phyloP scores from a whole-genome alignment of 1,140 invertebrate species.

The Bacillus rossius region DNA sequence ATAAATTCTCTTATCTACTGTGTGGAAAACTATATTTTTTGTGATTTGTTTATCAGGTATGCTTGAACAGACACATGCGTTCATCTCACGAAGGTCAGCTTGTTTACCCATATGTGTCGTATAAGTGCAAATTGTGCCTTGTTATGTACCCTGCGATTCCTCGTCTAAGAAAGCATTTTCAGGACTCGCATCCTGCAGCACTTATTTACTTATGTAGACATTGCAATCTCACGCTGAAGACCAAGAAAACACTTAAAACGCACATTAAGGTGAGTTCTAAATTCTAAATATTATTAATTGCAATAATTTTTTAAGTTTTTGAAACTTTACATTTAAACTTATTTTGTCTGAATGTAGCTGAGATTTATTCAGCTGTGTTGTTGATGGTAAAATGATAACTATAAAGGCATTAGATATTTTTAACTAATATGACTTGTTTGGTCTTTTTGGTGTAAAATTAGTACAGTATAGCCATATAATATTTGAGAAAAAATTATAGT shows the following conservation, averaged over 20 bases:
- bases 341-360: too few species aligned
- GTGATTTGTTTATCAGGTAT: constrained; percentile 9
- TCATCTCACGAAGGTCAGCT: constrained; percentile 6
- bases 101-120: constrained; percentile 7
- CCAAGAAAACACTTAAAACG: constrained; percentile 22
- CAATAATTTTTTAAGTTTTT: constrained; percentile 5
- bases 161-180: constrained; percentile 18
- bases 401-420: too few species aligned
- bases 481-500: too few species aligned
- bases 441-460: too few species aligned
- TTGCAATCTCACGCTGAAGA: constrained; percentile 22
- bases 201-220: constrained; percentile 22
- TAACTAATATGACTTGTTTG: too few species aligned
- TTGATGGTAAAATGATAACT: too few species aligned
- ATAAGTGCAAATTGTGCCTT: constrained; percentile 17
- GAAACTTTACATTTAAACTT: background rate
- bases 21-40: too few species aligned
- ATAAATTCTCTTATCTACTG: too few species aligned
- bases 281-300: too few species aligned
- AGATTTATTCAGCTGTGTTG: too few species aligned
- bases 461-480: too few species aligned
- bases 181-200: constrained; percentile 12
- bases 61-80: constrained; percentile 17
- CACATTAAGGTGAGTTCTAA: constrained; percentile 21
- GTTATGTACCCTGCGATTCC: background rate